Conservation (phyloP, 2,888 invertebrate genomes). For the Lepidocyrtinus sp. region DNA sequence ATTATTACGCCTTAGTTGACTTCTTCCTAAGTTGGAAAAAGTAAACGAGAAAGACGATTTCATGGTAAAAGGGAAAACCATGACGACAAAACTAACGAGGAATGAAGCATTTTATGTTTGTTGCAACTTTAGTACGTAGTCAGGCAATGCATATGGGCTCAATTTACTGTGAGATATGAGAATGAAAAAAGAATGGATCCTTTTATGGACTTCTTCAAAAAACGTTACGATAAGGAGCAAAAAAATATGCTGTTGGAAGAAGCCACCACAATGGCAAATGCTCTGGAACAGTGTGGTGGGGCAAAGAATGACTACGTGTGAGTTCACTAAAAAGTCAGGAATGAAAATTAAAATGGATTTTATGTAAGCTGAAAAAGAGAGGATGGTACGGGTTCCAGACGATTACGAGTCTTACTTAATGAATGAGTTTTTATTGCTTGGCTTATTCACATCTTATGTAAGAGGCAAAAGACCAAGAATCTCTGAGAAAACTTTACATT, state of each 20-base stretch:
- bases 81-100: conserved; percentile 9
- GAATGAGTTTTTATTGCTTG: background rate
- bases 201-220: background rate
- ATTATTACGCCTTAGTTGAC: conserved; percentile 15
- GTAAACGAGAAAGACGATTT: conserved; percentile 4
- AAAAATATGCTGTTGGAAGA: background rate
- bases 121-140: conserved; percentile 15
- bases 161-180: conserved; percentile 15
- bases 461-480: background rate
- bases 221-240: conserved; percentile 12
- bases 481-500: no score
- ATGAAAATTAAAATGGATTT: conserved; percentile 5
- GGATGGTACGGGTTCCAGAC: background rate
- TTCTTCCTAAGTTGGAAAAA: background rate
- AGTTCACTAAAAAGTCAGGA: conserved; percentile 16
- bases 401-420: background rate
- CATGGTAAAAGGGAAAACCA: background rate
- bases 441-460: conserved; percentile 5
- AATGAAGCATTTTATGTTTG: conserved; percentile 8
- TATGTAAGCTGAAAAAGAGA: background rate
- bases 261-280: background rate
- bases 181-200: conserved; percentile 7
- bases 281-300: background rate
- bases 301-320: background rate
- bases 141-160: conserved; percentile 12